Conservation (phyloP, 2,888 invertebrate species). For the Harpalus rubripes region DNA sequence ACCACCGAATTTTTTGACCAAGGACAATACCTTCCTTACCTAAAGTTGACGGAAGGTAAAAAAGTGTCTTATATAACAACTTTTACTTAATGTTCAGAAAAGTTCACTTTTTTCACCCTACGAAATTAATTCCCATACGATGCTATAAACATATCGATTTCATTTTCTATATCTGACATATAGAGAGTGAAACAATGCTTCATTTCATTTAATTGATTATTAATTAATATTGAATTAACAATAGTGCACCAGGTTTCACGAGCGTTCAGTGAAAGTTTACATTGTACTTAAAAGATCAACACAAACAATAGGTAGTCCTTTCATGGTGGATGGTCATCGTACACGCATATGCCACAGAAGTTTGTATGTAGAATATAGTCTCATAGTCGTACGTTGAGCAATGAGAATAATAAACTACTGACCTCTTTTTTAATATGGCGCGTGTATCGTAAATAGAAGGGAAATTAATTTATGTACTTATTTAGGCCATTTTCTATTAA, state of each 20-base stretch:
- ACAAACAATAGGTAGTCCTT: conserved; percentile 44
- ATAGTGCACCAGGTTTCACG: not conserved
- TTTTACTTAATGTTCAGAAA: no score
- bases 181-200: not conserved
- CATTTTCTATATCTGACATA: not conserved
- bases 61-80: no score
- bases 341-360: not conserved
- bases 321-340: conserved; percentile 16
- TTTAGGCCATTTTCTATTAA: no score
- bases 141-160: no score
- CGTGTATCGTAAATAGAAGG: not conserved
- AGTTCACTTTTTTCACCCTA: no score
- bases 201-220: conserved; percentile 23
- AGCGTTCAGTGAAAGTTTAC: conserved; percentile 26
- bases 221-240: conserved; percentile 37
- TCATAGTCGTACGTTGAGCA: no score
- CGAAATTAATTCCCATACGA: no score
- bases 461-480: not conserved
- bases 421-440: conserved; percentile 24
- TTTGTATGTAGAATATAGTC: no score
- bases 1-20: no score
- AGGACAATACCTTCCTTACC: no score
- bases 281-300: conserved; percentile 34
- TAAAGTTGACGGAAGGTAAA: no score
- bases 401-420: conserved; percentile 3